Base-by-base conservation (phyloP, 2,113 vertebrate species). In the Odobenus rosmarus region DNA sequence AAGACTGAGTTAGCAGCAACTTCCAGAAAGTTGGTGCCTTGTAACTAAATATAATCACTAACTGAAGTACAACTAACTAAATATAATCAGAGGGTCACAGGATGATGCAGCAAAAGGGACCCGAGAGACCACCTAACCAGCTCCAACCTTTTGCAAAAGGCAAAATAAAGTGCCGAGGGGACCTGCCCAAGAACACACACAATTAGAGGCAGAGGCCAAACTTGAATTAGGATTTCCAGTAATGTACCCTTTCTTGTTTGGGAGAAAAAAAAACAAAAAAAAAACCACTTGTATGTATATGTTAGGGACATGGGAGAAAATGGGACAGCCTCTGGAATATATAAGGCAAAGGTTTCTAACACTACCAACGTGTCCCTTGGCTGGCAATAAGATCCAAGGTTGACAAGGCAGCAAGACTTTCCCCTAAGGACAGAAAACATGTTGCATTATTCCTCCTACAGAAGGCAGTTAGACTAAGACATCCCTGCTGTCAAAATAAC, bases 131-230 rank as follows among this genome's bases (percentile, higher is more conserved):
- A 83, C 59, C 36, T 72, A 71, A 71, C 36, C 42, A 88, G 19
- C n/a, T 39, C 33, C 57, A 94, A 55, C 36, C 86, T 79, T 80
- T 90, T 72, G n/a, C 39, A 53, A 80, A 96, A 95, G 9, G 26
- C 62, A 90, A 76, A 84, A 71, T 72, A 57, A 84, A 94, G 16
- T 69, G 36, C 49, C 23, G 4, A 49, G 9, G 61, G 59, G 11
- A 71, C 21, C 91, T 90, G 26, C 74, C 76, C 74, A 87, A 92
- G 46, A 61, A 76, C 76, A 90, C 36, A 81, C 19, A 51, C 21
- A 94, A 24, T 90, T 61, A 90, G 19, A 96, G 11, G 26, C 33
- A 92, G 9, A 84, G 12, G 62, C 18, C 88, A 97, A 59, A 94
- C 19, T 21, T 57, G 19, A 93, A 84, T 88, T n/a, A 23, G 5